Evolutionary conservation across 2,113 vertebrate genomes (phyloP).

Genomic region (Podarcis cretensis): DNA sequence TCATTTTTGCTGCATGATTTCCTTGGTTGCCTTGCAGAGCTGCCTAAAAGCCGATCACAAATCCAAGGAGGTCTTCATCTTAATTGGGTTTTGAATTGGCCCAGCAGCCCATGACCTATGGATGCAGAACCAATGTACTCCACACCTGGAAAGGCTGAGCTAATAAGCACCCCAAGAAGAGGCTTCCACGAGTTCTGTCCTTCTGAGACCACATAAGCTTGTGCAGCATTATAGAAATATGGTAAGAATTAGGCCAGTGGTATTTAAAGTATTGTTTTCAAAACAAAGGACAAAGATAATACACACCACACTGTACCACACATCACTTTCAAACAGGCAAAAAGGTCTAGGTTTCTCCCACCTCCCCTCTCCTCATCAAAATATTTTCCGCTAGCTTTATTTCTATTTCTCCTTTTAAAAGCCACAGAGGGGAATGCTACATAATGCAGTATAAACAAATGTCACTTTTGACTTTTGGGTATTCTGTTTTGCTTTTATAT

Average conservation of each 20-base stretch:
- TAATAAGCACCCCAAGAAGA: background rate
- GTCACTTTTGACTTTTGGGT: conserved; percentile 17
- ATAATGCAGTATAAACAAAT: background rate
- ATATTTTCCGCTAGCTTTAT: conserved; percentile 51
- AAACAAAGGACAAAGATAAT: conserved; percentile 65
- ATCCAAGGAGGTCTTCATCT: background rate
- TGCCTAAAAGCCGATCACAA: background rate
- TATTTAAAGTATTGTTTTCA: conserved; percentile 70
- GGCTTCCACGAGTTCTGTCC: conserved; percentile 11
- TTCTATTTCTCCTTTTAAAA: conserved; percentile 46
- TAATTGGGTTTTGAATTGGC: background rate
- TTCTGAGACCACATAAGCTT: conserved; percentile 26
- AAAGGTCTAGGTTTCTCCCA: conserved; percentile 3
- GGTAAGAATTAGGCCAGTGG: conserved; percentile 69
- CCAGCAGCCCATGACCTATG: background rate
- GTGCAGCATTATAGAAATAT: conserved; percentile 67
- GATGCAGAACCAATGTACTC: conserved; percentile 13
- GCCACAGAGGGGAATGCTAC: conserved; percentile 9
- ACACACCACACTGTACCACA: background rate
- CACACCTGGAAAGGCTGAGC: background rate
- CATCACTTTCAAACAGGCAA: conserved; percentile 62
- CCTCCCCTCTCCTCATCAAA: background rate
- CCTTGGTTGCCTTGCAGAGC: background rate
- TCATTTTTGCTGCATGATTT: background rate
- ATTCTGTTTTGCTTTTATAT: conserved; percentile 56